phyloP scores from a whole-genome alignment of 2,797 vertebrate species.

The Antrozous pallidus region DNA sequence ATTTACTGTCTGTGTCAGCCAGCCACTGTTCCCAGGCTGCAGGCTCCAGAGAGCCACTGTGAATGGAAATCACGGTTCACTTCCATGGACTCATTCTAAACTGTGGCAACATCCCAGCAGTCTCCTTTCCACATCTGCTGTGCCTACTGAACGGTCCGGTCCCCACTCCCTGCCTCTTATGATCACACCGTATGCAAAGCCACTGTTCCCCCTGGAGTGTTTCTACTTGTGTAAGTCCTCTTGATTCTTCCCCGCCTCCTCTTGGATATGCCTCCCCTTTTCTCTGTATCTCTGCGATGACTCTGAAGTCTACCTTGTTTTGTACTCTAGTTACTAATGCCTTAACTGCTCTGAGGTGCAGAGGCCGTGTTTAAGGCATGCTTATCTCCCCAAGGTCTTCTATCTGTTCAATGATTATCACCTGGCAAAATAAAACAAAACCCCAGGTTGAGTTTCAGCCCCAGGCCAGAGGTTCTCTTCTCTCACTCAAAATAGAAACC shows the following conservation, averaged over 20 bases:
- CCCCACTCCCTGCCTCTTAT: accelerated
- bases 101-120: background rate
- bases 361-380: background rate
- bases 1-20: background rate
- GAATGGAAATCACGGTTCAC: background rate
- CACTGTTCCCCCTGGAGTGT: background rate
- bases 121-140: background rate
- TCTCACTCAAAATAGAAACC: background rate
- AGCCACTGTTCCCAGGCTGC: background rate
- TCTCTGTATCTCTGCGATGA: background rate
- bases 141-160: background rate
- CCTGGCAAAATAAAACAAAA: constrained; percentile 33
- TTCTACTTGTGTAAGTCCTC: background rate
- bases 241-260: background rate
- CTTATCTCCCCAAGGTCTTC: constrained; percentile 8
- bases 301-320: background rate
- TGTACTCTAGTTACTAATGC: background rate
- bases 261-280: background rate
- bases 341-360: background rate
- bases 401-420: background rate
- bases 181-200: background rate
- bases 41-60: background rate
- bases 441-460: constrained; percentile 19
- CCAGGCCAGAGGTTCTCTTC: background rate
- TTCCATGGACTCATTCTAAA: background rate